phyloP scores from a whole-genome alignment of 2,888 invertebrate species.

The Apamea epomidion region DNA sequence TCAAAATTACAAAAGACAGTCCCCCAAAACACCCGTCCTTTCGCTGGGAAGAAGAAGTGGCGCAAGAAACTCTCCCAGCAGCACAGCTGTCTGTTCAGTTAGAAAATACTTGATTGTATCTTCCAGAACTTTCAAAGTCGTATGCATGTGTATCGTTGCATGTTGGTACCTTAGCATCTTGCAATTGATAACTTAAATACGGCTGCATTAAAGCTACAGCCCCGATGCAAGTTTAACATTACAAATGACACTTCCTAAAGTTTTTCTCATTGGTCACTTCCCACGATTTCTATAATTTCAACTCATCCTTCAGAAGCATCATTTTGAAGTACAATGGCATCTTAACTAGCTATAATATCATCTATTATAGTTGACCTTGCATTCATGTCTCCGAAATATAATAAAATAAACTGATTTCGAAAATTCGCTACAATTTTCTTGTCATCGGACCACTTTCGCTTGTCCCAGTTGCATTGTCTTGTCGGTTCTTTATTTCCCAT shows the following conservation, averaged over 20 bases:
- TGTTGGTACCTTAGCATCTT: background rate
- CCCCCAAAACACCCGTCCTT: too few species aligned
- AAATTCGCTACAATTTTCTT: constrained; percentile 64
- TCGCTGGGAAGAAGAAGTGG: too few species aligned
- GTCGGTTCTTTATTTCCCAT: constrained; percentile 23
- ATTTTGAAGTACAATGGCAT: constrained; percentile 32
- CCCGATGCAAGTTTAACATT: background rate
- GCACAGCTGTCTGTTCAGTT: too few species aligned
- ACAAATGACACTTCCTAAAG: constrained; percentile 12
- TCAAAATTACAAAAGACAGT: too few species aligned
- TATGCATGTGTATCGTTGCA: too few species aligned
- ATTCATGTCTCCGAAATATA: constrained; percentile 51
- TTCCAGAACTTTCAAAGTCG: background rate
- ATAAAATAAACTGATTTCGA: constrained; percentile 62
- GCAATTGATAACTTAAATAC: background rate
- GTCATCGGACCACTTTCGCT: constrained; percentile 66
- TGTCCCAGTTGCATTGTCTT: constrained; percentile 65
- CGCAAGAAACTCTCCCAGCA: too few species aligned
- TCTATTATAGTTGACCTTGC: constrained; percentile 60
- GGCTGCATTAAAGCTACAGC: background rate
- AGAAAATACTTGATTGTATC: too few species aligned
- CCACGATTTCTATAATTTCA: constrained; percentile 53
- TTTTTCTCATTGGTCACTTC: constrained; percentile 22
- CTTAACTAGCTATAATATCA: constrained; percentile 31
- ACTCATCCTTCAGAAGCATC: constrained; percentile 24